These are phyloP conservation scores for Octomys mimax DNA, from an alignment of 2,797 vertebrate genomes.

Conservation along the genomic window DNA sequence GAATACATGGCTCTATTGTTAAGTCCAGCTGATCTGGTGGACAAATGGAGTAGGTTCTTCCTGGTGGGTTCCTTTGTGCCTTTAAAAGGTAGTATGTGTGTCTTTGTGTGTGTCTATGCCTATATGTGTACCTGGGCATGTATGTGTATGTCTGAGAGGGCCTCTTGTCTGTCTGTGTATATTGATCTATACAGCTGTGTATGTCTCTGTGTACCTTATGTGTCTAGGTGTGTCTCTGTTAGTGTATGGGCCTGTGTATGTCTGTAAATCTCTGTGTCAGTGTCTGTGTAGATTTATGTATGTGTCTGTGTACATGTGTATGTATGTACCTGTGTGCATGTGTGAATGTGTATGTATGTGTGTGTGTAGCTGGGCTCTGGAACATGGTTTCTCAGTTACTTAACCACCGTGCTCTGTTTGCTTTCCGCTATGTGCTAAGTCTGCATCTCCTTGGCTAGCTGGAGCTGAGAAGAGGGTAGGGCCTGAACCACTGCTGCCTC, in stretches of 20 bases:
- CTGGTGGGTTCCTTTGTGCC: neutral
- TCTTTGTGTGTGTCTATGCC: neutral
- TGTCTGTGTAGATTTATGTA: neutral
- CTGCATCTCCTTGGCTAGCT: neutral
- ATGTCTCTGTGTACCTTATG: neutral
- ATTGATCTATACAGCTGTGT: rapidly evolving
- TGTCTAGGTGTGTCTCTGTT: neutral
- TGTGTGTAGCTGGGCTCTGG: neutral
- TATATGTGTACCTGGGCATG: neutral
- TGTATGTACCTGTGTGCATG: neutral
- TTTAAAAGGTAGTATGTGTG: neutral
- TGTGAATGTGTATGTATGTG: neutral
- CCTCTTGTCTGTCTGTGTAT: neutral
- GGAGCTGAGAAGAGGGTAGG: neutral
- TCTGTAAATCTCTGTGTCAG: neutral
- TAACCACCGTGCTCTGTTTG: neutral
- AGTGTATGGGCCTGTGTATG: neutral
- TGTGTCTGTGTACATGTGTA: neutral
- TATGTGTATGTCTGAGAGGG: neutral
- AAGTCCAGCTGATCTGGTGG: rapidly evolving
- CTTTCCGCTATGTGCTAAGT: neutral
- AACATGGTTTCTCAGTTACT: neutral
- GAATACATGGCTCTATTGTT: rapidly evolving
- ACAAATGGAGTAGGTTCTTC: neutral
- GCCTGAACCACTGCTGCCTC: too few relatives aligned